Percentiles rank a stretch among this genome's conserved stretches.
Evolutionary conservation across 2,888 invertebrate species (phyloP).

Genomic region (Hypercompe scribonia): DNA sequence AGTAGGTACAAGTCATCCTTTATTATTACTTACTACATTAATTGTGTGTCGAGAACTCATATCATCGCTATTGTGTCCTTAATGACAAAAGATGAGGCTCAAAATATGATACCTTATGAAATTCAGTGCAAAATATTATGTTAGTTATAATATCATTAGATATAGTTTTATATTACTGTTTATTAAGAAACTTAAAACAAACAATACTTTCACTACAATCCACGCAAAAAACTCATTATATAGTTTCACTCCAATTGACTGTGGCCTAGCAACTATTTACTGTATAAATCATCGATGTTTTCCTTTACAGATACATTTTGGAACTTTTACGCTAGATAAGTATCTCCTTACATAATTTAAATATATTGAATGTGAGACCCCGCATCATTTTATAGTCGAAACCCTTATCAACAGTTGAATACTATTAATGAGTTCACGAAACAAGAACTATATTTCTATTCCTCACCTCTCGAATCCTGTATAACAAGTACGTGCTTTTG

Average conservation of each 20-base stretch:
- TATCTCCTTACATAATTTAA: not conserved
- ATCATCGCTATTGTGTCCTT: constrained; percentile 56
- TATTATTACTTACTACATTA: constrained; percentile 70
- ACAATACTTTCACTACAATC: not conserved
- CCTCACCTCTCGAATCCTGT: not conserved
- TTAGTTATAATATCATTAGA: constrained; percentile 25
- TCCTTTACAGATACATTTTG: not conserved
- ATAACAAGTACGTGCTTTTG: too few relatives aligned
- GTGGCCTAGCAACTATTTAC: not conserved
- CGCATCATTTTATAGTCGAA: not conserved
- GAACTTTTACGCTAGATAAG: not conserved
- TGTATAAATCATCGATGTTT: not conserved
- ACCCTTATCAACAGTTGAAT: constrained; percentile 3
- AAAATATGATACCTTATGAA: constrained; percentile 49
- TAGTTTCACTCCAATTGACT: not conserved
- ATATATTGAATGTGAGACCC: not conserved
- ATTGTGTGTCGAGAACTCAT: constrained; percentile 67
- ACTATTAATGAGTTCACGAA: not conserved
- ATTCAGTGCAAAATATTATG: constrained; percentile 38
- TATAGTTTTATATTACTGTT: not conserved
- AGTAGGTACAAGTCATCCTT: constrained; percentile 69
- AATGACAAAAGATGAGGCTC: constrained; percentile 64
- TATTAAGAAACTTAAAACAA: not conserved
- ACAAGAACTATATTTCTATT: not conserved
- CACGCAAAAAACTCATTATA: not conserved